A percentile compares a stretch with the other conserved stretches of the same genome.
Conservation (phyloP, 2,113 vertebrate genomes). For the Passer domesticus region DNA sequence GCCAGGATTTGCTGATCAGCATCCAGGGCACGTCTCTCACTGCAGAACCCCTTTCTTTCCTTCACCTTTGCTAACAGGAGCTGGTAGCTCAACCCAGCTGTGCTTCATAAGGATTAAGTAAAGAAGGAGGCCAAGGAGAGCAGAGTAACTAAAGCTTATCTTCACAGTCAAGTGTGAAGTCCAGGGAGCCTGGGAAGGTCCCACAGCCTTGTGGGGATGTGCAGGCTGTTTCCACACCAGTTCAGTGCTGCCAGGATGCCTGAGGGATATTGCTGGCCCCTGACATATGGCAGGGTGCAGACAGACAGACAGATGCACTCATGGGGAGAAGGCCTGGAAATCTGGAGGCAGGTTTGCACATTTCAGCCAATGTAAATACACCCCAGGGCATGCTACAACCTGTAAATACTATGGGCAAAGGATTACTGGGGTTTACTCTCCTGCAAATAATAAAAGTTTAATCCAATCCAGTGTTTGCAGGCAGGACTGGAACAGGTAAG, state of each 20-base stretch:
- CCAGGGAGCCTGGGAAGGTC: neutral
- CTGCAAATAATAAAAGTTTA: neutral
- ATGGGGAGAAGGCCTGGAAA: neutral
- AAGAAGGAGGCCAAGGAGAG: neutral
- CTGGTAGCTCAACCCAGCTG: neutral
- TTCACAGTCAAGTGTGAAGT: neutral
- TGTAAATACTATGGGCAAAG: neutral
- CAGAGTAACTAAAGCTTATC: neutral
- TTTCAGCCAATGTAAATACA: neutral
- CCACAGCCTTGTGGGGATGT: neutral
- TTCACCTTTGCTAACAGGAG: neutral
- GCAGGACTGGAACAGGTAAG: neutral
- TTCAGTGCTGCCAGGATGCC: neutral
- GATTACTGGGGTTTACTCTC: neutral
- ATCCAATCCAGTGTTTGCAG: neutral
- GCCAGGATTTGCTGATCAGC: neutral
- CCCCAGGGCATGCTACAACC: neutral
- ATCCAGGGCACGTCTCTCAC: neutral
- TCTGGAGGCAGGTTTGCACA: neutral
- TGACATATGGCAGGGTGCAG: neutral
- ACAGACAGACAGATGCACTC: neutral
- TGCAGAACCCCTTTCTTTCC: neutral
- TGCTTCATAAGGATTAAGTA: neutral
- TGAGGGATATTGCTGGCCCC: neutral
- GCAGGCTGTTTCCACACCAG: rapidly evolving